Evolutionary conservation across 2,888 invertebrate species (phyloP), one percentile per base, ranked within the genome.

Genomic region (Rotaria socialis): DNA sequence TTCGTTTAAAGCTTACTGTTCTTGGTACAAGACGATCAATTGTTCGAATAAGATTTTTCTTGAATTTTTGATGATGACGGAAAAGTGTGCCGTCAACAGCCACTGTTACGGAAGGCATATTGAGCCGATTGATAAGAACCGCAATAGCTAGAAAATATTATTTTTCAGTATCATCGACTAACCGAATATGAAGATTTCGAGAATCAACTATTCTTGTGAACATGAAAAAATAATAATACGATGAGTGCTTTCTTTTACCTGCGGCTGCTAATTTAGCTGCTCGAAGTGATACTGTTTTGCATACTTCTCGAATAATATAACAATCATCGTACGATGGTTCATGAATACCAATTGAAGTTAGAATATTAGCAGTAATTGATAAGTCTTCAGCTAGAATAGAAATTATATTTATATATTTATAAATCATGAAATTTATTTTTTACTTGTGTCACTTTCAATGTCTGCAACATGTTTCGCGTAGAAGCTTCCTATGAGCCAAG

Each of bases 381-480:
- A 80, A 80, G 14, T 47, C 80, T 24, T 80, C 80, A 8, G 80
- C 80, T 80, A 47, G 47, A 80, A 80, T 35, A 35, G 1, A 35
- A 8, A 27, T 35, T 16, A 5, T 16, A 27, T 35, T 24, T 56
- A n/a, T 19, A 24, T 24, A n/a, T n/a, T n/a, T n/a, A 52, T 52
- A 52, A 3, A 52, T 52, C 14, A 52, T 52, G 8, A 52, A 11
- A 52, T 56, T 19, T 2, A 50, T 85, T 80, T 67, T 5, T 52
- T 56, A 55, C 87, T 84, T 35, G 58, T 75, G 85, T 87, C 87
- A 52, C 58, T 94, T 92, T 99, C 98, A 88, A 99, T 97, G 93
- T 98, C 97, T 4, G 97, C 97, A 22, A 99, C 95, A 91, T 95
- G 97, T 93, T 97, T 97, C 22, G 97, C 97, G 91, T 96, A 95